Evolutionary conservation across 2,797 vertebrate species (phyloP).

Genomic region (Morus bassanus): DNA sequence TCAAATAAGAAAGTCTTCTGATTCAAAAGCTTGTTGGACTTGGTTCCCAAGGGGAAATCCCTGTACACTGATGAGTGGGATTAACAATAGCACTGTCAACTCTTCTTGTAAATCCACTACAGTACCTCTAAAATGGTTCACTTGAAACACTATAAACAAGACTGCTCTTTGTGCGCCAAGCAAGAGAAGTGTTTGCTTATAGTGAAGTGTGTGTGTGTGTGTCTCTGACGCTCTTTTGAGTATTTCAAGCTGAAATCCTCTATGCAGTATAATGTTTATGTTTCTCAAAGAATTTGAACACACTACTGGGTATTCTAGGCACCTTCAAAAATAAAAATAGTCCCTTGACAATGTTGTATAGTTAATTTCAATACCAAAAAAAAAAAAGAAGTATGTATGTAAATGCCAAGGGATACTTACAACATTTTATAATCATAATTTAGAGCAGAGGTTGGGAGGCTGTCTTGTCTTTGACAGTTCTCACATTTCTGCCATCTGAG

Average conservation of each 20-base stretch:
- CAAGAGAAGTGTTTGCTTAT: not conserved
- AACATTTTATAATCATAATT: not conserved
- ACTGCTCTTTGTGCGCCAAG: not conserved
- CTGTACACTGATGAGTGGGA: not conserved
- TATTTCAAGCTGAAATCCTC: not conserved
- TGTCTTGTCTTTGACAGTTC: not conserved
- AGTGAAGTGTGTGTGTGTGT: not conserved
- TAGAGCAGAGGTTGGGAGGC: not conserved
- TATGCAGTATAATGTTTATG: not conserved
- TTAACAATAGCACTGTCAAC: not conserved
- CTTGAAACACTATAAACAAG: not conserved
- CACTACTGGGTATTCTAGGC: not conserved
- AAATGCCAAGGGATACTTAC: not conserved
- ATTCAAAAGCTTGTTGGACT: not conserved
- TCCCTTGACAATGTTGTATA: not conserved
- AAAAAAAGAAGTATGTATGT: not conserved
- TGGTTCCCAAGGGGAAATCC: not conserved
- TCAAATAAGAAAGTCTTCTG: not conserved
- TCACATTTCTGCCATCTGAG: not conserved
- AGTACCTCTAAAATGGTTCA: not conserved
- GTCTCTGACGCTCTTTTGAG: not conserved
- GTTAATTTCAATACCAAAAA: not conserved
- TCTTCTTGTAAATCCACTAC: not conserved
- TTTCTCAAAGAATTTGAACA: not conserved
- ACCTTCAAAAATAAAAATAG: not conserved